A percentile compares a stretch with the other conserved stretches of the same genome.
Evolutionary conservation across 2,888 invertebrate species (phyloP).

Genomic region (Marronus borbonicus): DNA sequence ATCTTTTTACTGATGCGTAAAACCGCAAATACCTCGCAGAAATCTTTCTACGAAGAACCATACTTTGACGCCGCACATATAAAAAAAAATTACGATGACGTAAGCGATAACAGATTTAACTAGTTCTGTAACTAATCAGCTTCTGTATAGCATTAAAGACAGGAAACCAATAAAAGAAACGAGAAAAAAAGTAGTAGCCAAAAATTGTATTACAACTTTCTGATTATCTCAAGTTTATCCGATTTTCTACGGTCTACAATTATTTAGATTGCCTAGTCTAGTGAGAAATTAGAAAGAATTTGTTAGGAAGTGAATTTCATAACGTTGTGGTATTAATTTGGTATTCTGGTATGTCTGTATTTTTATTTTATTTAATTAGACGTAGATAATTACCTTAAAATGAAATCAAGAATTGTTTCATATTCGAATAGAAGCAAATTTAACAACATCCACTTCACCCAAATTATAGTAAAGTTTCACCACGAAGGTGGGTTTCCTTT

Average conservation of each 20-base stretch:
- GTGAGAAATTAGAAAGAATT: not conserved
- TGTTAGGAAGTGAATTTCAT: not conserved
- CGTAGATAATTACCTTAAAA: not conserved
- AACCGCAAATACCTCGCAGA: not conserved
- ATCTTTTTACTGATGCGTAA: not conserved
- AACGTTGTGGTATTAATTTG: not conserved
- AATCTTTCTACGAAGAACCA: conserved; percentile 6
- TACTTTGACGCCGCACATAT: not conserved
- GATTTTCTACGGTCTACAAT: conserved; percentile 3
- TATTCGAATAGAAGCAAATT: no score
- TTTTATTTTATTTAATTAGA: not conserved
- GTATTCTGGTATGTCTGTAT: not conserved
- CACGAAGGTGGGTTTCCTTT: no score
- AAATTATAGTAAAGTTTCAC: no score
- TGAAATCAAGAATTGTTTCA: not conserved
- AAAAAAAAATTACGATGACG: not conserved
- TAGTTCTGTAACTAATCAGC: conserved; percentile 9
- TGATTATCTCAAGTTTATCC: not conserved
- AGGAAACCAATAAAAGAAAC: conserved; percentile 1
- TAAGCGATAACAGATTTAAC: conserved; percentile 1
- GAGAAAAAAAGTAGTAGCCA: not conserved
- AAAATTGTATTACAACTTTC: not conserved
- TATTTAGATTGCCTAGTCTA: no score
- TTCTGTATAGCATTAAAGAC: conserved; percentile 4
- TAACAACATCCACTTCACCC: no score